Evolutionary conservation across 2,888 invertebrate genomes (phyloP).

Genomic region (Chaitophorus viminalis): DNA sequence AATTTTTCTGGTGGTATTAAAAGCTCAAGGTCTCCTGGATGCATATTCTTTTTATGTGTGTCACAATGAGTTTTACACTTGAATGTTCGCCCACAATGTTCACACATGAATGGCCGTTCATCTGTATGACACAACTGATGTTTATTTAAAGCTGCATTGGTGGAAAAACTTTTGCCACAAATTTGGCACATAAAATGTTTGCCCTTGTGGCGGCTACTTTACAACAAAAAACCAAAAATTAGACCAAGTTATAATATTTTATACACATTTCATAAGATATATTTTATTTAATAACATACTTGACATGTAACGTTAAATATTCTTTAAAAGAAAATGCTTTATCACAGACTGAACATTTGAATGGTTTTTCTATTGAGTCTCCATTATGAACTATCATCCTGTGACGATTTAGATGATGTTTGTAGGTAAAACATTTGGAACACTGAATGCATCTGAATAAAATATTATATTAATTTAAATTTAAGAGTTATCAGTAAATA

Average conservation of each 20-base stretch:
- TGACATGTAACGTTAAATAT: constrained; percentile 43
- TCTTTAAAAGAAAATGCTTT: constrained; percentile 69
- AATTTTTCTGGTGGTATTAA: constrained; percentile 30
- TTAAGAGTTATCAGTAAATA: neutral
- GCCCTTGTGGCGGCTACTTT: constrained; percentile 52
- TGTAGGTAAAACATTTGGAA: constrained; percentile 53
- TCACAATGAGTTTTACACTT: constrained; percentile 56
- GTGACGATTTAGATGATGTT: constrained; percentile 51
- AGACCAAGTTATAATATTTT: neutral
- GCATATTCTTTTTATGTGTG: constrained; percentile 52
- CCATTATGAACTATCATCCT: constrained; percentile 52
- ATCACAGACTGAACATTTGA: constrained; percentile 71
- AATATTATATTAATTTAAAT: neutral
- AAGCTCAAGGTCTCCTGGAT: constrained; percentile 14
- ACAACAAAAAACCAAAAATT: neutral
- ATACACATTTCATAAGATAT: neutral
- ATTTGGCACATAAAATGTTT: constrained; percentile 59
- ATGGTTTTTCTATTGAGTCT: constrained; percentile 69
- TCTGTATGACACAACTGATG: constrained; percentile 54
- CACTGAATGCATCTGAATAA: constrained; percentile 40
- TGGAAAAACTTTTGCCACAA: constrained; percentile 56
- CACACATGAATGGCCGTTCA: constrained; percentile 57
- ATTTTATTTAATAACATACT: constrained; percentile 32
- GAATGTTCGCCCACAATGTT: constrained; percentile 56
- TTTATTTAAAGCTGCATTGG: constrained; percentile 53